Evolutionary conservation across 2,113 vertebrate species (phyloP).

Genomic region (Pica pica): DNA sequence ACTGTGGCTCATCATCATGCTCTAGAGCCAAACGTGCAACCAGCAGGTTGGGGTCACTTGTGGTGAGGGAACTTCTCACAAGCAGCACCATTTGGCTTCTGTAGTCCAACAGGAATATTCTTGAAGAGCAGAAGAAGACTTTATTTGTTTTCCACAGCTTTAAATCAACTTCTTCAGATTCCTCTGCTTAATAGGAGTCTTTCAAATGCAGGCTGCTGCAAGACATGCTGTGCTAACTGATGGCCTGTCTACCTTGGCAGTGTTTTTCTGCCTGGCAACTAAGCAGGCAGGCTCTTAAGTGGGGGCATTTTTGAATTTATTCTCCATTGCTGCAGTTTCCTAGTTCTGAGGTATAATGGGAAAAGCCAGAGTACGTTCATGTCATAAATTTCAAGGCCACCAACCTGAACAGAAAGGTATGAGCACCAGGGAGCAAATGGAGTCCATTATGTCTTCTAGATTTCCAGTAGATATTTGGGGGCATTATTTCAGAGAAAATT

Average conservation of each 20-base stretch:
- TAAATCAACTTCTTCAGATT: neutral
- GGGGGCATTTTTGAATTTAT: neutral
- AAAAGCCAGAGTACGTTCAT: neutral
- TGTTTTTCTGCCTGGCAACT: neutral
- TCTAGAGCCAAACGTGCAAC: neutral
- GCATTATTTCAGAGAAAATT: neutral
- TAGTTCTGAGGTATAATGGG: neutral
- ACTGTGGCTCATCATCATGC: neutral
- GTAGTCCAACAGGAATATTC: neutral
- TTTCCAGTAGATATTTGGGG: constrained; percentile 1
- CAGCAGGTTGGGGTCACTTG: neutral
- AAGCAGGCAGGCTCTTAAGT: neutral
- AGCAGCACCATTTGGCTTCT: neutral
- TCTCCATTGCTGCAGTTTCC: neutral
- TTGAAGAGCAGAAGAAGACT: neutral
- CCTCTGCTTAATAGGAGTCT: neutral
- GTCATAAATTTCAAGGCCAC: neutral
- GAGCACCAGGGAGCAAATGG: neutral
- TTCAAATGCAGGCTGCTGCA: neutral
- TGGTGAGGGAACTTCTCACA: neutral
- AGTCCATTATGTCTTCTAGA: neutral
- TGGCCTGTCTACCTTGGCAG: neutral
- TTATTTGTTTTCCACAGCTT: neutral
- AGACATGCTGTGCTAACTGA: neutral
- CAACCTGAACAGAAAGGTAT: neutral